These are phyloP conservation scores for Andrena marginata DNA, from an alignment of 2,888 invertebrate species.

Conservation along the genomic window DNA sequence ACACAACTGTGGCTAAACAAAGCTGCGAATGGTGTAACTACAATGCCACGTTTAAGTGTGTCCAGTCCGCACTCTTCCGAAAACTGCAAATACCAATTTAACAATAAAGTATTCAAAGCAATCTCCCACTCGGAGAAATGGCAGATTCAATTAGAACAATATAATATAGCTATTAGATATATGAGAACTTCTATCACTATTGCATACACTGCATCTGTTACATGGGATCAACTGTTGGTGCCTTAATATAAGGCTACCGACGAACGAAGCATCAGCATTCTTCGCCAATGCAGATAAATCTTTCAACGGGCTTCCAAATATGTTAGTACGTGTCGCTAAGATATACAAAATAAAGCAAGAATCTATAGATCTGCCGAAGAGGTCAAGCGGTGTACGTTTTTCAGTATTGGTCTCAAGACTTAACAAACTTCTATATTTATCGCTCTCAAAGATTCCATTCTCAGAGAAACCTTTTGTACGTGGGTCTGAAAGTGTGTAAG, in stretches of 20 bases:
- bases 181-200: neutral
- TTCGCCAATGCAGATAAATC: constrained; percentile 81
- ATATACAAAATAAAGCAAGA: constrained; percentile 88
- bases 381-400: constrained; percentile 88
- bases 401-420: constrained; percentile 90
- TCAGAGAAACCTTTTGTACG: constrained; percentile 78
- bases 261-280: constrained; percentile 83
- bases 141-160: neutral
- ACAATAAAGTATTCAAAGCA: neutral
- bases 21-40: constrained; percentile 92
- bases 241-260: constrained; percentile 89
- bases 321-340: constrained; percentile 87
- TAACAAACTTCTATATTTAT: constrained; percentile 85
- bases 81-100: constrained; percentile 62
- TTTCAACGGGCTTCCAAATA: constrained; percentile 84
- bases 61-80: constrained; percentile 74
- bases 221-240: constrained; percentile 94
- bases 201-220: constrained; percentile 87
- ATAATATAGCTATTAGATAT: neutral
- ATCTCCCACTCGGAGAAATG: too few species aligned
- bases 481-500: constrained; percentile 70
- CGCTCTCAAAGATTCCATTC: constrained; percentile 79
- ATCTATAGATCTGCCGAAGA: constrained; percentile 90
- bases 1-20: constrained; percentile 95
- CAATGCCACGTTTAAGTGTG: constrained; percentile 87